Evolutionary conservation across 2,888 invertebrate species (phyloP), one percentile per base, ranked within the genome.

Genomic region (Leucophora obtusa): DNA sequence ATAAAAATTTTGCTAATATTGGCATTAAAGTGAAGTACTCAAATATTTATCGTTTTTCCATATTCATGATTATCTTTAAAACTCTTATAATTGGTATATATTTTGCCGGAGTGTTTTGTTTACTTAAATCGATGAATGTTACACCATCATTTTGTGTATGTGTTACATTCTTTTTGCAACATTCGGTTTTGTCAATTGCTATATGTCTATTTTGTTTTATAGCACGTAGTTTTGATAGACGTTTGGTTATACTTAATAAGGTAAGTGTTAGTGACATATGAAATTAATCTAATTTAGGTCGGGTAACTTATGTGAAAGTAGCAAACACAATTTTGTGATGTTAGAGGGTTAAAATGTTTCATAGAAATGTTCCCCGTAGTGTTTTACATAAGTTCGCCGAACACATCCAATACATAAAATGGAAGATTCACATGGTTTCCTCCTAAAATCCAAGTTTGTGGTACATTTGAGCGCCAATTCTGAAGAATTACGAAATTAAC

Each of bases 211-310:
- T 88, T 82, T 87, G 89, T 60, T 87, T 88, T 54, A 83, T 89
- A 68, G 86, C 87, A 35, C 86, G 88, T 54, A 87, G 89, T n/a
- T 87, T 89, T 79, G 86, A 87, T 54, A 84, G 89, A 8, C 88
- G 89, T 15, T 82, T 90, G 79, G 86, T 85, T 21, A 87, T 89
- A 78, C 78, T 90, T 11, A 89, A 90, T 83, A 87, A 88, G 90
- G 89, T 90, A 83, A 85, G 28, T 51, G 65, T 5, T 65, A 33
- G 24, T 24, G n/a, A 33, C 1, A n/a, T 47, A 11, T 38, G 38
- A 3, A 38, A 38, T 11, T 47, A 47, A 47, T n/a, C 1, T 47
- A 6, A 5, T 47, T 47, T 5, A 5, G 0, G 43, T n/a, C 1
- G 7, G 28, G 7, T 7, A 28, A 28, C 7, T 28, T 28, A 28